phyloP scores from a whole-genome alignment of 2,888 invertebrate genomes.

The Rhamnusium bicolor region DNA sequence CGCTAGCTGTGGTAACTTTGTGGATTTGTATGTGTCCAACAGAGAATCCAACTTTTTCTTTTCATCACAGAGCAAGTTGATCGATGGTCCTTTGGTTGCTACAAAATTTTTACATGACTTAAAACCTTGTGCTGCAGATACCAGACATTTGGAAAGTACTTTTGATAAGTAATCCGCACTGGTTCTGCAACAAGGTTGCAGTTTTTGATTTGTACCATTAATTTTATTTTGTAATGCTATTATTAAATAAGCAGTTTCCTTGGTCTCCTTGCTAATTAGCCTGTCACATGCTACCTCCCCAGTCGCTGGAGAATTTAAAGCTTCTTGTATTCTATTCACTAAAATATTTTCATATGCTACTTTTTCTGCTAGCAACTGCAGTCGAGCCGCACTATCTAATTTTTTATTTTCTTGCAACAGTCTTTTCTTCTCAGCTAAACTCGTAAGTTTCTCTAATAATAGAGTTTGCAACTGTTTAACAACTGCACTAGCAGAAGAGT shows the following conservation, averaged over 20 bases:
- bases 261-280: conserved; percentile 79
- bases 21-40: conserved; percentile 75
- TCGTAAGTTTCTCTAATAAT: conserved; percentile 79
- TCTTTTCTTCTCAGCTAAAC: conserved; percentile 80
- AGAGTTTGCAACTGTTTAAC: conserved; percentile 80
- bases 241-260: conserved; percentile 85
- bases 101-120: conserved; percentile 66
- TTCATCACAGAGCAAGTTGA: conserved; percentile 60
- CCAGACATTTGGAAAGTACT: conserved; percentile 82
- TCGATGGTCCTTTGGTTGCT: conserved; percentile 55
- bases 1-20: conserved; percentile 80
- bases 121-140: conserved; percentile 66
- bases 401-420: conserved; percentile 79
- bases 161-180: conserved; percentile 82
- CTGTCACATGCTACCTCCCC: conserved; percentile 73
- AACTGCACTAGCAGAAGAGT: conserved; percentile 75
- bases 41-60: conserved; percentile 60
- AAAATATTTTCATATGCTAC: conserved; percentile 84
- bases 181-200: conserved; percentile 68
- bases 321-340: conserved; percentile 78
- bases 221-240: conserved; percentile 81
- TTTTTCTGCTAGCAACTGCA: conserved; percentile 84
- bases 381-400: conserved; percentile 78
- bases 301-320: conserved; percentile 71
- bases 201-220: conserved; percentile 72